Base-by-base conservation (phyloP, 2,113 vertebrate species). In the Asarcornis scutulata region DNA sequence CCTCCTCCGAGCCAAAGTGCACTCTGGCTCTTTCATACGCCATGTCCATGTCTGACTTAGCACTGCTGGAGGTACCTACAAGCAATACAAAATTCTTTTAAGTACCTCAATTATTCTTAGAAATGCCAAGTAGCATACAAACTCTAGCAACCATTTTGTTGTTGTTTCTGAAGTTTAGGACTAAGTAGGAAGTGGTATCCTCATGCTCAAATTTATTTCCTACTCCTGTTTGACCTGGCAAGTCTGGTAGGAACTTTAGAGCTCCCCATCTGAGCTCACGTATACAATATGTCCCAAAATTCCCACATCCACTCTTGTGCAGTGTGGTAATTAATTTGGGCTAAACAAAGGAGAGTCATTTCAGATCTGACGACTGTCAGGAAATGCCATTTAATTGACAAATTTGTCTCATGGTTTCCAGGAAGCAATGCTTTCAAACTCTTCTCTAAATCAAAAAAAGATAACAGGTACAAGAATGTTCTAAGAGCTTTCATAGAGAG, bases 11-110 rank as follows among this genome's bases (percentile, higher is more conserved):
- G 6, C 42, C 42, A 1, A 96, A 88, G 29, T 85, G 88, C 75
- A 97, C 86, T 20, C 94, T 60, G 59, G 98, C 96, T 22, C 89
- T 96, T 60, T 98, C 98, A 9, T 97, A 98, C 0, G 93, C 97
- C 96, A 95, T 97, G 88, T 97, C 98, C 88, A 98, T 97, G 84
- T 99, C 98, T 0, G 96, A 88, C 31, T 97, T 95, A 0, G 91
- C 60, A 6, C 90, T 32, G 1, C 83, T 77, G 22, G 77, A 69
- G 40, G 17, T 91, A 31, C 52, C 98, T 98, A 77, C 16, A 46
- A 86, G 58, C 7, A 80, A 86, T 2, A 10, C 2, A 62, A 17
- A 34, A 40, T 1, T 8, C 13, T 3, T 27, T 5, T 31, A 52
- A 89, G 40, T 67, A 77, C 4, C 31, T 56, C 32, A 40, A 21